A percentile compares a stretch with the other conserved stretches of the same genome.
Evolutionary conservation across 2,888 invertebrate genomes (phyloP).

Genomic region (Desoria tigrina): DNA sequence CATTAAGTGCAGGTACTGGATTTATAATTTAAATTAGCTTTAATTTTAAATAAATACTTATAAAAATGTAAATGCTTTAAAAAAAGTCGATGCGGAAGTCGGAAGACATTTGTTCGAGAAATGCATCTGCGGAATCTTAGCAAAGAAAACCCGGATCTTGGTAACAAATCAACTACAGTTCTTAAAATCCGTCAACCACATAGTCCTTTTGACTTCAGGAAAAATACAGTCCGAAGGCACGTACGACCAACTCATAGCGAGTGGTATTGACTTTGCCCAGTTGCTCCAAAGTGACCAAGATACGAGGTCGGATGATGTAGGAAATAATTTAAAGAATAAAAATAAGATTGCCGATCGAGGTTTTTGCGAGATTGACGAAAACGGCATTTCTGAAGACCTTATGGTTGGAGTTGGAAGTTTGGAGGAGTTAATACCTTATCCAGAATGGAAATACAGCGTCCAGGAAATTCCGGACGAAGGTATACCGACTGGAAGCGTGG

Average conservation of each 20-base stretch:
- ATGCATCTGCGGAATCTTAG: constrained; percentile 57
- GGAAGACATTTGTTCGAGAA: constrained; percentile 59
- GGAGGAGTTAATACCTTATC: too few relatives aligned
- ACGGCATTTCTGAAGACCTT: too few relatives aligned
- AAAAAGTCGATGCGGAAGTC: constrained; percentile 60
- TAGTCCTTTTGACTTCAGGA: constrained; percentile 68
- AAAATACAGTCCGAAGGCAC: constrained; percentile 61
- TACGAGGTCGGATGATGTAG: too few relatives aligned
- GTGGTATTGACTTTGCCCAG: constrained; percentile 76
- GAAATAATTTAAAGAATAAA: too few relatives aligned
- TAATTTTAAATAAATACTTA: too few relatives aligned
- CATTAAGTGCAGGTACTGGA: constrained; percentile 58
- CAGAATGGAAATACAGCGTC: too few relatives aligned
- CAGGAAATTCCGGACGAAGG: constrained; percentile 31
- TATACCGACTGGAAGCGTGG: constrained; percentile 35
- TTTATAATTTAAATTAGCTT: too few relatives aligned
- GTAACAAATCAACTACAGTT: constrained; percentile 83
- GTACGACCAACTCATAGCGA: constrained; percentile 70
- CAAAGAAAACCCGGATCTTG: constrained; percentile 58
- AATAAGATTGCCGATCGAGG: too few relatives aligned
- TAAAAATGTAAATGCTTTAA: too few relatives aligned
- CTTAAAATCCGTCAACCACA: constrained; percentile 67
- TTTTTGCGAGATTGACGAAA: too few relatives aligned
- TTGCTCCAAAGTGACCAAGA: constrained; percentile 61
- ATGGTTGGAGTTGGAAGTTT: too few relatives aligned